These are phyloP conservation scores for Ataeniobius toweri DNA, from an alignment of 2,797 vertebrate species.

Conservation along the genomic window DNA sequence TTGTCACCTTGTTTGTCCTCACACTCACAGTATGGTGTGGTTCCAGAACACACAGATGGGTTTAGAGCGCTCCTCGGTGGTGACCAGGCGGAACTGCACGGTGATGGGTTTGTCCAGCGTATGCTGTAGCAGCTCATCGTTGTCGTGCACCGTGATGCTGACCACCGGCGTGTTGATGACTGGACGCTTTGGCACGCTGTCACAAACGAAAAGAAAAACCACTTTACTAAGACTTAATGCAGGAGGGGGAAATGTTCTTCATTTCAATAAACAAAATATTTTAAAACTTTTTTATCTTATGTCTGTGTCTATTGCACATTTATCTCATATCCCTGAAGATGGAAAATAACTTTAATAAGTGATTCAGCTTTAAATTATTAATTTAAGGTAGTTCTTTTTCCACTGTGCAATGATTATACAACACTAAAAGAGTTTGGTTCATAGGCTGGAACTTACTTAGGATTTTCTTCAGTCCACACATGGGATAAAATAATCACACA, in stretches of 20 bases:
- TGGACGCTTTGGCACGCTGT: conserved; percentile 92
- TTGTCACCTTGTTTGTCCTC: neutral
- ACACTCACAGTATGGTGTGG: conserved; percentile 89
- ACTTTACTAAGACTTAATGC: neutral
- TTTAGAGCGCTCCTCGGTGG: conserved; percentile 93
- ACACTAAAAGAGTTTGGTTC: too few relatives aligned
- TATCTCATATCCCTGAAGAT: neutral
- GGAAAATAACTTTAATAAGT: neutral
- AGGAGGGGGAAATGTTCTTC: neutral
- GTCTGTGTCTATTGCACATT: neutral
- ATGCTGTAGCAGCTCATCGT: conserved; percentile 80
- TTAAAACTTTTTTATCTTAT: too few relatives aligned
- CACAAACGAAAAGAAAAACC: neutral
- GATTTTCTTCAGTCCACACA: too few relatives aligned
- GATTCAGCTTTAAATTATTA: too few relatives aligned
- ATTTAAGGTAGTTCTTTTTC: too few relatives aligned
- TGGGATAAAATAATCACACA: too few relatives aligned
- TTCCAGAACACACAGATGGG: conserved; percentile 99
- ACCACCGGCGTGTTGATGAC: conserved; percentile 95
- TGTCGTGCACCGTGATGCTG: conserved; percentile 90
- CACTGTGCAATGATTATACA: too few relatives aligned
- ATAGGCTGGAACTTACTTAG: too few relatives aligned
- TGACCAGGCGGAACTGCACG: conserved; percentile 91
- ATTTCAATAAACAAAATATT: neutral
- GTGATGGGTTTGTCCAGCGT: conserved; percentile 88